A percentile compares a stretch with the other conserved stretches of the same genome.
phyloP scores from a whole-genome alignment of 2,888 invertebrate species.

The Corbicula japonica region DNA sequence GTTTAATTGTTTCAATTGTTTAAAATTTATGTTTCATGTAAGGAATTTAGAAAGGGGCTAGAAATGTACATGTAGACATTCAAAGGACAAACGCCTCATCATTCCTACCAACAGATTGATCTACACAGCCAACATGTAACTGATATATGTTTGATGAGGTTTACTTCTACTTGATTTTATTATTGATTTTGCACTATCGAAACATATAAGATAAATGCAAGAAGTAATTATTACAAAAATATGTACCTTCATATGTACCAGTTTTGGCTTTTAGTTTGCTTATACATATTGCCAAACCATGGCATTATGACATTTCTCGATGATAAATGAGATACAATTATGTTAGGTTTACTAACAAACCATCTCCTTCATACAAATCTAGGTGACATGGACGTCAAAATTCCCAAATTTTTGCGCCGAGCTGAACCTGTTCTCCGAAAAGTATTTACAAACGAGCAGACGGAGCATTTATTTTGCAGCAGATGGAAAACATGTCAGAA shows the following conservation, averaged over 20 bases:
- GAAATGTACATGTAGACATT: no score
- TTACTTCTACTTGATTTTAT: background rate
- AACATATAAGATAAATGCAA: background rate
- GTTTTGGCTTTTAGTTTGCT: no score
- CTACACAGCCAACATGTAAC: no score
- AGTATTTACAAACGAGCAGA: constrained; percentile 24
- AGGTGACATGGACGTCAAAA: constrained; percentile 49
- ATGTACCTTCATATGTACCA: background rate
- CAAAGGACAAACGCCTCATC: no score
- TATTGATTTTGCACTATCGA: background rate
- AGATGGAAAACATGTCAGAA: constrained; percentile 14
- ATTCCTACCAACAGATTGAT: no score
- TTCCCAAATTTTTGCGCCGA: constrained; percentile 26
- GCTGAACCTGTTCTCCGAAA: constrained; percentile 22
- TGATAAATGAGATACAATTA: constrained; percentile 62
- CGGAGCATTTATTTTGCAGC: constrained; percentile 22
- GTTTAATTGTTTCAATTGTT: no score
- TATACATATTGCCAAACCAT: constrained; percentile 28
- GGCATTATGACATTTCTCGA: constrained; percentile 50
- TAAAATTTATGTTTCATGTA: no score
- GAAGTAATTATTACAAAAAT: background rate
- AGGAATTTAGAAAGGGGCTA: no score
- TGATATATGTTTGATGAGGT: background rate
- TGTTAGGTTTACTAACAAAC: constrained; percentile 56
- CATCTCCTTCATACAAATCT: constrained; percentile 20